Evolutionary conservation across 2,113 vertebrate species (phyloP), one percentile per base, ranked within the genome.

Genomic region (Ceratotherium simum): DNA sequence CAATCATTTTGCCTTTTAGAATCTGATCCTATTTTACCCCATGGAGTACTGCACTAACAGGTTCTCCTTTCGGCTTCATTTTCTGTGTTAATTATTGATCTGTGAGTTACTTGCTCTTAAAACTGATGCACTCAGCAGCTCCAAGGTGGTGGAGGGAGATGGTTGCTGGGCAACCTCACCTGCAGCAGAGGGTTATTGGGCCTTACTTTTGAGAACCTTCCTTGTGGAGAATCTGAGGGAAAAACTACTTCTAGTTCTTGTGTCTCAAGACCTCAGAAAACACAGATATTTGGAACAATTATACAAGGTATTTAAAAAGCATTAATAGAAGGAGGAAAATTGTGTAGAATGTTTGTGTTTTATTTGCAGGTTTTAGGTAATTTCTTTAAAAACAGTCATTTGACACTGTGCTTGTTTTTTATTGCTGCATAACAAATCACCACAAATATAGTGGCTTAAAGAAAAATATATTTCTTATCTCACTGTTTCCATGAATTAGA

Each of bases 91-190:
- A 96, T 95, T 87, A 60, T 84, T 94, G 16, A 70, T 76, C 27
- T 73, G 2, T 81, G 65, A 84, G 27, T 81, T 85, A 36, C 31
- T 31, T 89, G 51, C 46, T 80, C 51, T 91, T 90, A 39, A 16
- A 88, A 76, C 36, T 82, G 54, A 48, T 75, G 25, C 3, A 70
- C 39, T 95, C 39, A n/a, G 21, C n/a, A 78, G 17, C 60, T 72
- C 23, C 36, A 31, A 31, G 25, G 54, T n/a, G 31, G 72, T 64
- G 56, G 46, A 54, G 18, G 60, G 36, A 75, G 54, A 90, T 67
- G 25, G 96, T 97, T 96, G 91, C 96, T 87, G 95, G 73, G 95
- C 89, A 96, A 96, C 86, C 36, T 93, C 67, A 42, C n/a, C 54
- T 87, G 25, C 76, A 51, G 60, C 21, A 56, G 3, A 76, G n/a